Evolutionary conservation across 2,888 invertebrate species (phyloP).

Genomic region (Abrostola tripartita): DNA sequence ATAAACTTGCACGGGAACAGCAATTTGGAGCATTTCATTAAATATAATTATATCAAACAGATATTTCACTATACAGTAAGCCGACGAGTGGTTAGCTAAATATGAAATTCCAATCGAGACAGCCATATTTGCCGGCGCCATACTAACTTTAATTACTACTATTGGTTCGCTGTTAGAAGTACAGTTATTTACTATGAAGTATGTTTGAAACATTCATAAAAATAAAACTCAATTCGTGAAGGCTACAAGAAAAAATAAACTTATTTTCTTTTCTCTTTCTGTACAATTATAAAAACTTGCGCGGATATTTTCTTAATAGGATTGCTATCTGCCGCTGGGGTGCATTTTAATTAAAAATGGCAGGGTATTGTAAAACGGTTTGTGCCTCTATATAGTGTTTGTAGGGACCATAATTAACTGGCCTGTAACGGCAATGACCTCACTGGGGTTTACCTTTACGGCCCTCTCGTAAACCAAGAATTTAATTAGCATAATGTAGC

Average conservation of each 20-base stretch:
- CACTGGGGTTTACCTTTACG: conserved; percentile 64
- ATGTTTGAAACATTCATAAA: neutral
- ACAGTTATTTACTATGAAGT: neutral
- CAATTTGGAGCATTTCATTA: conserved; percentile 70
- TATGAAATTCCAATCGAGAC: conserved; percentile 64
- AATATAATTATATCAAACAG: conserved; percentile 64
- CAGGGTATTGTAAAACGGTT: conserved; percentile 69
- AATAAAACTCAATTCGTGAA: neutral
- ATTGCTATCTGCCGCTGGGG: conserved; percentile 44
- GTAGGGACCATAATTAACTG: conserved; percentile 70
- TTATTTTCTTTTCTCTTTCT: conserved; percentile 14
- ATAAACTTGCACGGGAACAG: conserved; percentile 52
- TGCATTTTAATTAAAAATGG: conserved; percentile 73
- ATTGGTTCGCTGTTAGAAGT: conserved; percentile 3
- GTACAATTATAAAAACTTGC: conserved; percentile 29
- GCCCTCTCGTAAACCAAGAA: conserved; percentile 71
- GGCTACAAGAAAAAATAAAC: neutral
- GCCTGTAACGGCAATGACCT: conserved; percentile 67
- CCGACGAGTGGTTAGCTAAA: conserved; percentile 59
- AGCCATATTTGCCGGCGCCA: conserved; percentile 23
- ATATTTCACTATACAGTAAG: conserved; percentile 48
- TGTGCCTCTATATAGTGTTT: conserved; percentile 67
- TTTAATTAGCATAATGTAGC: conserved; percentile 76
- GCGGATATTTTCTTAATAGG: conserved; percentile 21
- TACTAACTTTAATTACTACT: conserved; percentile 9